Base-by-base conservation (phyloP, 92 coral and sea anemone genomes). In the Paragorgia papillata region DNA sequence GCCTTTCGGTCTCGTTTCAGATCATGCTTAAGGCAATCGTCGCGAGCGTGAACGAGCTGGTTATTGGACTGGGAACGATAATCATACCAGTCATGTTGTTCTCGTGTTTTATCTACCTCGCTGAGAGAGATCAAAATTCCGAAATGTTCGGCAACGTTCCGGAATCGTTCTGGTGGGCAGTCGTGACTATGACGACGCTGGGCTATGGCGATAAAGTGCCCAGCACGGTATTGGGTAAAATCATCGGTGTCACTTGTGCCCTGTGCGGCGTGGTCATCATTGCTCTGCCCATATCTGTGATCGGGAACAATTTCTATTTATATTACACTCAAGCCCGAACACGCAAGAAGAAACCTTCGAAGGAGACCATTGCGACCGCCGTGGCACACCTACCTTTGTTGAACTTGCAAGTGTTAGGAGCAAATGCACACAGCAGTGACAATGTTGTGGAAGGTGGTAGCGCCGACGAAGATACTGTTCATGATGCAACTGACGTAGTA, bases 141-240 rank as follows among this genome's bases (percentile, higher is more conserved):
- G 90, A 86, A 76, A 88, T 89, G 88, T 94, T 94, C 29, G 90
- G 89, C 37, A 94, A 91, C 58, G 90, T 91, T 76, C 97, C 95
- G 74, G 97, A 94, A 63, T 91, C 98, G 66, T 89, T 94, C 48
- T 94, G 98, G 98, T 94, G 98, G 98, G 95, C 98, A 19, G 84
- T 94, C 31, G 96, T 94, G 18, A 94, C 98, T 3, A 91, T 94
- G 71, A 94, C 98, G 1, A 94, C 98, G 7, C 88, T 94, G 22
- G 98, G 98, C 7, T 94, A 94, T 74, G 98, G 98, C 40, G 98
- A 94, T 64, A 96, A 88, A 39, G 89, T 86, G 50, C 98, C 98
- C 34, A 78, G 86, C 31, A 94, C 98, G 83, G 88, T 82, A 63
- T 49, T 91, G 57, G 98, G 98, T 22, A 94, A 91, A 66, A 83